These are phyloP conservation scores for Protonibea diacanthus DNA, from an alignment of 2,797 vertebrate genomes.

Conservation along the genomic window DNA sequence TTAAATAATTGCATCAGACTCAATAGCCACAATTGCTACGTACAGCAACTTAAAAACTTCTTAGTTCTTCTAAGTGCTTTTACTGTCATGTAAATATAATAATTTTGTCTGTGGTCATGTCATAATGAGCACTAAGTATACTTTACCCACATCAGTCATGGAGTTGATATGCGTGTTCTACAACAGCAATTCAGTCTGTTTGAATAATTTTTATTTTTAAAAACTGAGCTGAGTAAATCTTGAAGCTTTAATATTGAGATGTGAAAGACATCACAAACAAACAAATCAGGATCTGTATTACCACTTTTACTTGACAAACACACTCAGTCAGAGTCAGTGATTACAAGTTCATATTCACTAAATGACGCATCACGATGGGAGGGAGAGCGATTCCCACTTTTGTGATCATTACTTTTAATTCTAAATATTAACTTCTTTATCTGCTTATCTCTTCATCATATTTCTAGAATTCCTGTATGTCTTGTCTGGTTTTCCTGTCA, in stretches of 20 bases:
- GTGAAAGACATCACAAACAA: background rate
- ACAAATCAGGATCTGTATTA: background rate
- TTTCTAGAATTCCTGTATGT: background rate
- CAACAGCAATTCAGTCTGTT: background rate
- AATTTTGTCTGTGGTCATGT: background rate
- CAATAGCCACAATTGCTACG: background rate
- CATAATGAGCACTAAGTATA: background rate
- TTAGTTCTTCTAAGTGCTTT: background rate
- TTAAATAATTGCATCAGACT: too few relatives aligned
- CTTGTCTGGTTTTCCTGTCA: background rate
- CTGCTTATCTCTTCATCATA: background rate
- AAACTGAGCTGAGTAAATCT: background rate
- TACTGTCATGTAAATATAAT: background rate
- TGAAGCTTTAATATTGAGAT: background rate
- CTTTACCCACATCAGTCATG: background rate
- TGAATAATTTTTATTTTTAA: too few relatives aligned
- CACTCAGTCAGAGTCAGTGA: background rate
- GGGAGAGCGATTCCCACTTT: background rate
- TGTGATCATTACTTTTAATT: background rate
- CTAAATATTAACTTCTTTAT: background rate
- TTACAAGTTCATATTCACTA: background rate
- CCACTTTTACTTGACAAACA: background rate
- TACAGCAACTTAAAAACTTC: background rate
- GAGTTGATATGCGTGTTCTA: background rate
- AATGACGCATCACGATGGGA: background rate